A percentile compares a stretch with the other conserved stretches of the same genome.
phyloP scores from a whole-genome alignment of 2,888 invertebrate genomes.

The Onthophagus sagittarius region DNA sequence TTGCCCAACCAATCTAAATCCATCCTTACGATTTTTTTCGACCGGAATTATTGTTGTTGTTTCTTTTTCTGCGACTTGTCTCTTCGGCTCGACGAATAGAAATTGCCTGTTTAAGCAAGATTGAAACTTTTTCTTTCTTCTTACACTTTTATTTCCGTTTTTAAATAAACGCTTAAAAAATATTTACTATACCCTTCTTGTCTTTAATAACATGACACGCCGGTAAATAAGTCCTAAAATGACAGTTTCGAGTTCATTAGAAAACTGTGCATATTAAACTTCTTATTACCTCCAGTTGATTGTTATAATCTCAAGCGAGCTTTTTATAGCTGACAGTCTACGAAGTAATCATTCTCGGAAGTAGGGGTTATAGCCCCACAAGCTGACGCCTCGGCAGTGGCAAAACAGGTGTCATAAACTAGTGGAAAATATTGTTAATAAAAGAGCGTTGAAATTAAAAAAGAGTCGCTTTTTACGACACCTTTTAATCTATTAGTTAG shows the following conservation, averaged over 20 bases:
- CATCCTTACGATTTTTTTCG: background rate
- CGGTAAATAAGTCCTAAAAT: background rate
- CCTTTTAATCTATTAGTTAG: background rate
- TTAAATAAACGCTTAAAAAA: background rate
- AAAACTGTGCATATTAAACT: background rate
- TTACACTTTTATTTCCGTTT: background rate
- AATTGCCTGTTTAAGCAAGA: background rate
- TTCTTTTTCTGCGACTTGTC: background rate
- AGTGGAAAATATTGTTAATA: background rate
- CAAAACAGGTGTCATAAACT: background rate
- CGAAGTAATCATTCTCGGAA: background rate
- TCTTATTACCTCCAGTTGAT: background rate
- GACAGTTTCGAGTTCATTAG: background rate
- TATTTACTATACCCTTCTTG: no score
- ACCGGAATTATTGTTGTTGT: conserved; percentile 1
- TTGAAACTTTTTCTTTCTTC: background rate
- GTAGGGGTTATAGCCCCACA: background rate
- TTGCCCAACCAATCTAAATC: background rate
- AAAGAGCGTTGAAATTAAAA: background rate
- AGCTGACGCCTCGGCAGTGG: background rate
- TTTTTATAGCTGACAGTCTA: background rate
- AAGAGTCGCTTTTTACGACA: background rate
- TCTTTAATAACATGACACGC: background rate
- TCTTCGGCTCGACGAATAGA: background rate
- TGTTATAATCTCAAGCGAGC: background rate